Base-by-base conservation (phyloP, 2,113 vertebrate species). In the Leptosomus discolor region DNA sequence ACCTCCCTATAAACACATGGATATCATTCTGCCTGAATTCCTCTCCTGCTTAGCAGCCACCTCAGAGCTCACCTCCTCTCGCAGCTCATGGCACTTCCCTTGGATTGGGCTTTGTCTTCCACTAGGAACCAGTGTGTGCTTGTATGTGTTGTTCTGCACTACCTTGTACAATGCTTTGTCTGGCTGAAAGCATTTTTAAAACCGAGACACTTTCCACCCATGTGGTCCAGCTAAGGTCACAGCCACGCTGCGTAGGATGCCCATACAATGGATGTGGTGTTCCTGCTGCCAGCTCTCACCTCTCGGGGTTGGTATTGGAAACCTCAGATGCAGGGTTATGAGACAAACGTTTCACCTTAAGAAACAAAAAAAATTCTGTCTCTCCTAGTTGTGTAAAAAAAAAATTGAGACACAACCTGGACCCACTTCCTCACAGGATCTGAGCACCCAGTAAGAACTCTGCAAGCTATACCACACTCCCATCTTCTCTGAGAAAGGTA, bases 1-100 rank as follows among this genome's bases (percentile, higher is more conserved):
- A 75, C 48, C 30, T 80, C 39, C 24, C 69, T 89, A 70, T 91
- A 92, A 94, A 89, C 78, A 92, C 69, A 86, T 53, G 83, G 63
- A 51, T 95, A 77, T 94, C 69, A 41, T 75, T 96, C 68, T 1
- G 6, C 61, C 80, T 85, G 67, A 92, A 88, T 89, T 96, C 69
- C 61, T 86, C 18, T 78, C 41, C 82, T 89, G 83, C 51, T 64
- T 58, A 77, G 71, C 61, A 94, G 92, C 69, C 51, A 51, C n/a
- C 36, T n/a, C n/a, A 63, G 58, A 58, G 43, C 63, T 89, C 75
- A 85, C 81, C 51, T 92, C 61, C 19, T 75, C 65, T 57, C 2
- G 0, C 67, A 88, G 67, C 45, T 80, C 61, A 24, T 10, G 61
- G 58, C 0, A 0, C 15, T 23, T 88, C 24, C 50, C 32, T 16